Conservation (phyloP, 2,797 vertebrate genomes). For the Moxostoma hubbsi region DNA sequence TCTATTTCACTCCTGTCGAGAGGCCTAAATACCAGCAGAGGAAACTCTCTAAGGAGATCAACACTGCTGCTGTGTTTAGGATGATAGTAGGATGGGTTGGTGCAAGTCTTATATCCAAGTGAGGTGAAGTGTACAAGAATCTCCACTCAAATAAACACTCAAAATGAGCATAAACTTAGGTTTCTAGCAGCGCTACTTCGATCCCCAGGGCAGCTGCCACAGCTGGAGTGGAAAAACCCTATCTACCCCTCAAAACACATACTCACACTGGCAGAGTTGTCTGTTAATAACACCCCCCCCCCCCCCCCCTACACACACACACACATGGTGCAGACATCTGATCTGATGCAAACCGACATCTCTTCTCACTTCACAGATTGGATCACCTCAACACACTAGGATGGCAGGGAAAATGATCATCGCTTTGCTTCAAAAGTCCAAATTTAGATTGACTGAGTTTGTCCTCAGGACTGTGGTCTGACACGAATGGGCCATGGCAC, state of each 20-base stretch:
- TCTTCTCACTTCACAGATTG: slow-evolving; percentile 85
- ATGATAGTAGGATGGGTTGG: slow-evolving; percentile 2
- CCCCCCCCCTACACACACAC: too few species aligned
- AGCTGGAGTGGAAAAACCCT: slow-evolving; percentile 84
- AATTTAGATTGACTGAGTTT: slow-evolving; percentile 92
- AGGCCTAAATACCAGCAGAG: slow-evolving; percentile 22
- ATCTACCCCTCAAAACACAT: slow-evolving; percentile 56
- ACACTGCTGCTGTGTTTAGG: neutral
- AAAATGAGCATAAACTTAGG: slow-evolving; percentile 46
- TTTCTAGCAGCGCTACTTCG: slow-evolving; percentile 75
- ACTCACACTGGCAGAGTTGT: slow-evolving; percentile 36
- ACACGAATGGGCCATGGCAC: slow-evolving; percentile 79
- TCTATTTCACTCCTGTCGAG: slow-evolving; percentile 21
- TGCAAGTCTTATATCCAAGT: slow-evolving; percentile 38
- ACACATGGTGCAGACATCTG: slow-evolving; percentile 67
- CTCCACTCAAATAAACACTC: slow-evolving; percentile 54
- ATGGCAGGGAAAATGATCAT: slow-evolving; percentile 78
- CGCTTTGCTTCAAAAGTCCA: slow-evolving; percentile 84
- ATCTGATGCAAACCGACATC: slow-evolving; percentile 92
- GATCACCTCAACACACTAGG: slow-evolving; percentile 90
- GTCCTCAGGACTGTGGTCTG: slow-evolving; percentile 82
- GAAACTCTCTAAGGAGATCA: slow-evolving; percentile 1
- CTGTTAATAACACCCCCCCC: slow-evolving; percentile 50
- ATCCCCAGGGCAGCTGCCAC: slow-evolving; percentile 80
- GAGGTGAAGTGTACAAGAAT: slow-evolving; percentile 54